These are phyloP conservation scores for Procambarus clarkii DNA, from an alignment of 1,140 invertebrate genomes.

Conservation along the genomic window DNA sequence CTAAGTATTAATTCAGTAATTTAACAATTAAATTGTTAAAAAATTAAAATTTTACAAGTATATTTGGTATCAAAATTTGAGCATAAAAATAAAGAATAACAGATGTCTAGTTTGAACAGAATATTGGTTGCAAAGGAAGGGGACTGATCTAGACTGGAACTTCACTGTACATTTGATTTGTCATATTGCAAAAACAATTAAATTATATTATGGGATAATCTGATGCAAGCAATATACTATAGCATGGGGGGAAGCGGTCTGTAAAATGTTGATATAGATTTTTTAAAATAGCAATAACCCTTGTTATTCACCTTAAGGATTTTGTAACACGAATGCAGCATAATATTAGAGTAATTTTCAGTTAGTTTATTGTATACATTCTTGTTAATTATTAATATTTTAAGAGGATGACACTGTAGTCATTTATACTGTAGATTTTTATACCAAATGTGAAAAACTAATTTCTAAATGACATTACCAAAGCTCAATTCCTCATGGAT, in stretches of 20 bases:
- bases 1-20: too few relatives aligned
- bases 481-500: neutral
- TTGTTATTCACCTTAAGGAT: neutral
- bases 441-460: conserved; percentile 13
- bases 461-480: neutral
- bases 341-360: conserved; percentile 5
- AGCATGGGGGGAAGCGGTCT: conserved; percentile 14
- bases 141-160: too few relatives aligned
- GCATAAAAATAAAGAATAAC: too few relatives aligned
- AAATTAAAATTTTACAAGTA: too few relatives aligned
- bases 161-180: neutral
- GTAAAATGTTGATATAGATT: conserved; percentile 32
- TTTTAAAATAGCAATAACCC: conserved; percentile 1
- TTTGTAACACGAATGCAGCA: conserved; percentile 1
- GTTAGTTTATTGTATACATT: neutral
- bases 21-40: too few relatives aligned
- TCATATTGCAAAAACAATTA: neutral
- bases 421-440: conserved; percentile 19
- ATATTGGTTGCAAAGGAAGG: too few relatives aligned
- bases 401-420: neutral
- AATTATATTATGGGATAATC: neutral
- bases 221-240: neutral
- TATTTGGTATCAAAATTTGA: too few relatives aligned
- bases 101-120: too few relatives aligned
- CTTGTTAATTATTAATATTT: neutral